Evolutionary conservation across 2,113 vertebrate genomes (phyloP), one percentile per base, ranked within the genome.

Genomic region (Cyanoderma ruficeps): DNA sequence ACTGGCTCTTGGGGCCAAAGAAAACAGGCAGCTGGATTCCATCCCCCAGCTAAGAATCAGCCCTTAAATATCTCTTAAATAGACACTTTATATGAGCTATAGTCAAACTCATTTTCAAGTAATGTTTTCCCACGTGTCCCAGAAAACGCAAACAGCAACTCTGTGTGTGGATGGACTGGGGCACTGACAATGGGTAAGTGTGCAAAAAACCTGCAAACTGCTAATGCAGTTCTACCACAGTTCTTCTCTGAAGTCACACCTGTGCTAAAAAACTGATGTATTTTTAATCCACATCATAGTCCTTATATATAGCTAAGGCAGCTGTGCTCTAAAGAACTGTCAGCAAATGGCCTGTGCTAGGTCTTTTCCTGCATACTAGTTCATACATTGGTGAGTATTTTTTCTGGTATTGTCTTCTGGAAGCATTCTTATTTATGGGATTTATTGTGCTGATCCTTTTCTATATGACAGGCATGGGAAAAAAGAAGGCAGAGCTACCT

Each of bases 1-100:
- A 89, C 59, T 33, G 35, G 52, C 35, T 97, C 59, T 77, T 18
- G 4, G 37, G 64, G 94, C 96, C 88, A 95, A 97, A 92, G 83
- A 93, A 95, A 97, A 90, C 90, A 97, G 71, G 76, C 92, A 94
- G 96, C 76, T 96, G 90, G 88, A 94, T 95, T 96, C 76, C 86
- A 80, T 94, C 83, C 80, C 42, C 77, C 53, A 92, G 92, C 79
- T 92, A 89, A 86, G 90, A 86, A 77, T 72, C 79, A 90, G 39
- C 76, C 64, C 50, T 90, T 86, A 92, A 94, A 77, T 83, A 80
- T 33, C 9, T 56, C 78, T 87, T 82, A 84, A 85, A 83, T 41
- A 80, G 24, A 65, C 15, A 13, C 50, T 83, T 90, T 80, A 28
- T 72, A 80, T 11, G 57, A 93, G 65, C 81, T 91, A n/a, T 25